These are phyloP conservation scores for Lysandra coridon DNA, from an alignment of 2,888 invertebrate genomes.

Conservation along the genomic window DNA sequence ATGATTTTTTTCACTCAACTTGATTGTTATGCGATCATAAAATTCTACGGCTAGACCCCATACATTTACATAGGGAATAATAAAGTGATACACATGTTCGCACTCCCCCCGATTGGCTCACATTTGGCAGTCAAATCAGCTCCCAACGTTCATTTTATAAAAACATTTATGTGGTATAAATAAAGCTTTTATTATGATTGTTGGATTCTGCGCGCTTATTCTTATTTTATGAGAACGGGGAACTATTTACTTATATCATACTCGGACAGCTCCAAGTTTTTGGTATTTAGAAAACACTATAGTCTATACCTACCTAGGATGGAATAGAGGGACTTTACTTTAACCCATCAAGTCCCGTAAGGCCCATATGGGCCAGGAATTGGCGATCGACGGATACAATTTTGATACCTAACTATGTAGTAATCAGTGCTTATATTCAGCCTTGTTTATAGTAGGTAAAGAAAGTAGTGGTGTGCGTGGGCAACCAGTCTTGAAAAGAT, in stretches of 20 bases:
- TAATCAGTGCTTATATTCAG: no score
- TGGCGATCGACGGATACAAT: no score
- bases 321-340: no score
- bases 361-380: no score
- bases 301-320: no score
- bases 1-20: conserved; percentile 23
- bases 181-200: conserved; percentile 5
- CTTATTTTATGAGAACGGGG: not conserved
- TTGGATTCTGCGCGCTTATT: not conserved
- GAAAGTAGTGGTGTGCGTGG: no score
- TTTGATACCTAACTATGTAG: no score
- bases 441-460: no score
- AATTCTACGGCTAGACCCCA: conserved; percentile 44
- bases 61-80: conserved; percentile 50
- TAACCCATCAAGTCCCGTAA: no score
- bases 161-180: conserved; percentile 25
- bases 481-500: no score
- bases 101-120: conserved; percentile 47
- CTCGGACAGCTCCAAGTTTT: not conserved
- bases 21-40: conserved; percentile 38
- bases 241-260: not conserved
- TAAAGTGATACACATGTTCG: conserved; percentile 42
- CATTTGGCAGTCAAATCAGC: conserved; percentile 48
- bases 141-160: conserved; percentile 23
- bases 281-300: no score